A percentile compares a stretch with the other conserved stretches of the same genome.
Evolutionary conservation across 1,140 invertebrate species (phyloP).

Genomic region (Micrasema minimum): DNA sequence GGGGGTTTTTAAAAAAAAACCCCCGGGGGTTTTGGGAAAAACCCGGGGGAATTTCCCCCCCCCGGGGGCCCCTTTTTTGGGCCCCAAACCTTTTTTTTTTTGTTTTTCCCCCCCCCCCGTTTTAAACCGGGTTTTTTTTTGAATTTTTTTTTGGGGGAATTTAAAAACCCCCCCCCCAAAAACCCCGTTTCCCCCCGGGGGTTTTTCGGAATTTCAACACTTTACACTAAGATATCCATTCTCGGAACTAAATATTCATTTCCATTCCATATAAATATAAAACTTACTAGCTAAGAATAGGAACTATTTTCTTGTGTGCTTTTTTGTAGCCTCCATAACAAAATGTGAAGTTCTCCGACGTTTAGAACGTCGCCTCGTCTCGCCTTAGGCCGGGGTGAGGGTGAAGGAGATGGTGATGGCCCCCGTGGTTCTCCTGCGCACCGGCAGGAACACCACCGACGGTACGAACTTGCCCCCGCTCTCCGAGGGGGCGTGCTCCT

Average conservation of each 20-base stretch:
- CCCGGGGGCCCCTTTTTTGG: too few relatives aligned
- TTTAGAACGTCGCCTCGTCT: constrained; percentile 24
- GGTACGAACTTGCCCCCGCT: constrained; percentile 78
- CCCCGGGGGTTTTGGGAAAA: too few relatives aligned
- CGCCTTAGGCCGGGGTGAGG: constrained; percentile 83
- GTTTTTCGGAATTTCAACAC: constrained; percentile 29
- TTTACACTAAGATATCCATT: constrained; percentile 49
- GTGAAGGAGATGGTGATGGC: constrained; percentile 89
- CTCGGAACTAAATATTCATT: constrained; percentile 48
- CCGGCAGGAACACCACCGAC: constrained; percentile 91
- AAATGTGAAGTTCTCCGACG: constrained; percentile 31
- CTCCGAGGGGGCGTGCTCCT: constrained; percentile 66
- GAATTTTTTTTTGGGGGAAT: too few relatives aligned
- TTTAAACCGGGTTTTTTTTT: too few relatives aligned
- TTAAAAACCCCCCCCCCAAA: too few relatives aligned
- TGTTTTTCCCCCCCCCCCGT: too few relatives aligned
- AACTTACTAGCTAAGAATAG: constrained; percentile 52
- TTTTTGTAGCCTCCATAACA: constrained; percentile 49
- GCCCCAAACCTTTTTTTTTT: too few relatives aligned
- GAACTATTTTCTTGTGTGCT: constrained; percentile 55
- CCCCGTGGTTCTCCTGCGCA: constrained; percentile 82
- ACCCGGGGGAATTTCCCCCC: too few relatives aligned
- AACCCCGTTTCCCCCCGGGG: too few relatives aligned
- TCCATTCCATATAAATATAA: constrained; percentile 53
- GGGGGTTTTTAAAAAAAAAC: too few relatives aligned